Percentiles rank a stretch among this genome's conserved stretches.
These are phyloP conservation scores for Athripsodes cinereus DNA, from an alignment of 2,888 invertebrate genomes.

Conservation along the genomic window DNA sequence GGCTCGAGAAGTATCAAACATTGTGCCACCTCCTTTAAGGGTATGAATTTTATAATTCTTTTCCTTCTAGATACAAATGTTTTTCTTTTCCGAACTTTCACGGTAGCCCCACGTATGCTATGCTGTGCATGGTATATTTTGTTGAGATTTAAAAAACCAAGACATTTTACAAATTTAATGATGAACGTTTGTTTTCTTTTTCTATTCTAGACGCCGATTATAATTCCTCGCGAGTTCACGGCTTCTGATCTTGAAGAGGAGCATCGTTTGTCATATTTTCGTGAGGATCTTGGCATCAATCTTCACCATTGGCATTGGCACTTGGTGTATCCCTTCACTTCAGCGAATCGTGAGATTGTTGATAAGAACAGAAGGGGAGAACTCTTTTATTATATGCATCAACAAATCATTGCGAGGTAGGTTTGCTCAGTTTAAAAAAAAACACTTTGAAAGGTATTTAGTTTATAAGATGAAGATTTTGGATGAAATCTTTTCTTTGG, in stretches of 20 bases:
- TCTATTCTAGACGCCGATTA: conserved; percentile 29
- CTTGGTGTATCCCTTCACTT: conserved; percentile 36
- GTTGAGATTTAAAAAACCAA: no score
- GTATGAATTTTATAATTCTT: conserved; percentile 21
- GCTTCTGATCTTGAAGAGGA: conserved; percentile 36
- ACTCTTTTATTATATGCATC: conserved; percentile 40
- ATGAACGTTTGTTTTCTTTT: background rate
- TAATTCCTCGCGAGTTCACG: conserved; percentile 34
- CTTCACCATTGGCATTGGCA: conserved; percentile 55
- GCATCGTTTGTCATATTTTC: conserved; percentile 40
- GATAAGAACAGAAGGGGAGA: conserved; percentile 36
- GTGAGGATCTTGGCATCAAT: conserved; percentile 49
- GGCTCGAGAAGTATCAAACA: conserved; percentile 40
- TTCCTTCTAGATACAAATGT: no score
- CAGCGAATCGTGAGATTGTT: conserved; percentile 28
- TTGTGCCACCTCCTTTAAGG: conserved; percentile 30
- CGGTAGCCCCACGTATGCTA: no score
- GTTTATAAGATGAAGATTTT: no score
- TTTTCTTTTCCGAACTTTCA: no score
- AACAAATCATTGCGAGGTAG: conserved; percentile 36
- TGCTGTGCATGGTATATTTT: no score
- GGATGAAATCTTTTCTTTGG: no score
- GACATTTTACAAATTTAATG: no score
- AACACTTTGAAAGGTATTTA: no score
- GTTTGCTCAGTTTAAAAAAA: background rate